A percentile compares a stretch with the other conserved stretches of the same genome.
These are phyloP conservation scores for Apodemia zela DNA, from an alignment of 2,888 invertebrate genomes.

Conservation along the genomic window DNA sequence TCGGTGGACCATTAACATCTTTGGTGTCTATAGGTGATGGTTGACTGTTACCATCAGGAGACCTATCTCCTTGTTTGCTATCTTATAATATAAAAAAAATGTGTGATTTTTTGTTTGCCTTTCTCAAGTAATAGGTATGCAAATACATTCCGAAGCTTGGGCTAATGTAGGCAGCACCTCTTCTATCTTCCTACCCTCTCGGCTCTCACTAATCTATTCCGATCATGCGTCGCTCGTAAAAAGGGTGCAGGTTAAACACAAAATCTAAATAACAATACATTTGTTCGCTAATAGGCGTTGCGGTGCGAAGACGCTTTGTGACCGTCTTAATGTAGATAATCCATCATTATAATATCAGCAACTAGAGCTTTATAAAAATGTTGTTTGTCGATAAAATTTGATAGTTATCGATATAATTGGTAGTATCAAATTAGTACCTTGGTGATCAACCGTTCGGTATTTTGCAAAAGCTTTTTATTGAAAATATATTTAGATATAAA, in stretches of 20 bases:
- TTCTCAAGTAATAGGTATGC: background rate
- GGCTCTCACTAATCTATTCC: background rate
- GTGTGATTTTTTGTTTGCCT: background rate
- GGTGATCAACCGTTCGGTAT: too few species aligned
- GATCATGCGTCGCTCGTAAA: slow-evolving; percentile 20
- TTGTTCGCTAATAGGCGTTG: slow-evolving; percentile 68
- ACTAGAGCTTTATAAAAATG: background rate
- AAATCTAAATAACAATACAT: slow-evolving; percentile 67
- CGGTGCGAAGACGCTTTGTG: slow-evolving; percentile 68
- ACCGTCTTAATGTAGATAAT: slow-evolving; percentile 46
- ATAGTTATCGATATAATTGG: slow-evolving; percentile 26
- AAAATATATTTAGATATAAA: too few species aligned
- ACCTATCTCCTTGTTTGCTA: too few species aligned
- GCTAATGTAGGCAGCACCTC: background rate
- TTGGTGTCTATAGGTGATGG: too few species aligned
- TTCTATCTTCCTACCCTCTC: background rate
- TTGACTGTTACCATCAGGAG: too few species aligned
- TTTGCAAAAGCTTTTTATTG: too few species aligned
- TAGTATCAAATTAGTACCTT: too few species aligned
- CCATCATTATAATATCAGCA: slow-evolving; percentile 51
- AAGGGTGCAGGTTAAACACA: slow-evolving; percentile 65
- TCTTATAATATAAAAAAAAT: too few species aligned
- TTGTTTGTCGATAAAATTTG: slow-evolving; percentile 25
- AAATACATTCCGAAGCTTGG: background rate
- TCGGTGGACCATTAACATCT: too few species aligned